Evolutionary conservation across 2,888 invertebrate species (phyloP), one percentile per base, ranked within the genome.

Genomic region (Hydriomena furcata): DNA sequence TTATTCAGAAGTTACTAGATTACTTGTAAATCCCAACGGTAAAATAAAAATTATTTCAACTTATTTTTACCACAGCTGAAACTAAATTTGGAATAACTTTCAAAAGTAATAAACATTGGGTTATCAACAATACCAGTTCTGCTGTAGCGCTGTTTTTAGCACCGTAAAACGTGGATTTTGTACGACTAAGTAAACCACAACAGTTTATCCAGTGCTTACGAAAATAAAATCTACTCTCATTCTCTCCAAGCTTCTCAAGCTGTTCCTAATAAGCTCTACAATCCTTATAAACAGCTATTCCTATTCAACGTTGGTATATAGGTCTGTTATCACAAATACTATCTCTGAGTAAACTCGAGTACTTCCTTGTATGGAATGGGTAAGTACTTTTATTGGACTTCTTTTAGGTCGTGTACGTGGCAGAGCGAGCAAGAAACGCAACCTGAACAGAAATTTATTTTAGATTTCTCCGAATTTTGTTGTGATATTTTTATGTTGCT

Each of bases 321-420:
- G 13, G 30, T 20, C 27, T 35, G 34, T 27, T 27, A 47, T 47
- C 47, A 40, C 40, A 34, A 47, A 40, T 34, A 17, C 47, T 48
- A 47, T 47, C 34, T 35, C 30, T 24, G 24, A 30, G 41, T 34
- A 37, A 45, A 37, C 45, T 17, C 46, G 24, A 37, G 37, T 20
- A 47, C 45, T 46, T 37, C 31, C 31, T 32, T 46, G 30, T 46
- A 37, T 31, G 24, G 23, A 42, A 42, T 25, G n/a, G 31, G 24
- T 25, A 34, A 38, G 46, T 47, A 47, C 31, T 47, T 46, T 47
- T 28, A 40, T 47, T 47, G 34, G 21, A 27, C 38, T 38, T 40
- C 31, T 13, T 23, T 12, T 20, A 32, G 20, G 27, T 32, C 7
- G 12, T 12, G 38, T 35, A 28, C 11, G 21, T 12, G 35, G 12